phyloP scores from a whole-genome alignment of 2,797 vertebrate species.

The Protosalanx chinensis region DNA sequence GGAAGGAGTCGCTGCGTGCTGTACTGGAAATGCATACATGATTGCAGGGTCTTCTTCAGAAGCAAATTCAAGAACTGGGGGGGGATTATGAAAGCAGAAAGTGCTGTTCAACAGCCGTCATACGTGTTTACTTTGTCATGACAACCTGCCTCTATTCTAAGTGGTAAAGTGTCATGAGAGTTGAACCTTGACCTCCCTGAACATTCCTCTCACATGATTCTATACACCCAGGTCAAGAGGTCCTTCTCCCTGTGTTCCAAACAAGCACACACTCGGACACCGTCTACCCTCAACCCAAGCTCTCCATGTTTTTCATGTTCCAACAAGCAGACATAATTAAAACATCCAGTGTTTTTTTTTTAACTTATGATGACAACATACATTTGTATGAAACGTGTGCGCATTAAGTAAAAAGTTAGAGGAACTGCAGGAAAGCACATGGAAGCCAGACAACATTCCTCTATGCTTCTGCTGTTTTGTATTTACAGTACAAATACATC shows the following conservation, averaged over 20 bases:
- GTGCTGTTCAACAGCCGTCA: not conserved
- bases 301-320: not conserved
- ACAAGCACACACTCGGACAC: not conserved
- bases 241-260: not conserved
- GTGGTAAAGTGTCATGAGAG: conserved; percentile 4
- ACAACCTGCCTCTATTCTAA: not conserved
- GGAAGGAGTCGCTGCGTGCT: not conserved
- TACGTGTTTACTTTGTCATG: not conserved
- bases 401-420: no score
- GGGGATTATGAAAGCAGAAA: not conserved
- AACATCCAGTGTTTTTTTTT: no score
- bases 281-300: not conserved
- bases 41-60: not conserved
- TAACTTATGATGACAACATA: no score
- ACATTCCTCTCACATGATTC: not conserved
- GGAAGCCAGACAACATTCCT: no score
- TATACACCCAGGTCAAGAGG: not conserved
- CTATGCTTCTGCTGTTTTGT: no score
- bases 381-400: no score
- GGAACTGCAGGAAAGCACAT: no score
- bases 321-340: not conserved
- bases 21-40: no score
- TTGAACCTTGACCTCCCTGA: not conserved
- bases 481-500: no score
- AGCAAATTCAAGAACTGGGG: not conserved